Evolutionary conservation across 1,140 invertebrate species (phyloP), one percentile per base, ranked within the genome.

Genomic region (Samia ricini): DNA sequence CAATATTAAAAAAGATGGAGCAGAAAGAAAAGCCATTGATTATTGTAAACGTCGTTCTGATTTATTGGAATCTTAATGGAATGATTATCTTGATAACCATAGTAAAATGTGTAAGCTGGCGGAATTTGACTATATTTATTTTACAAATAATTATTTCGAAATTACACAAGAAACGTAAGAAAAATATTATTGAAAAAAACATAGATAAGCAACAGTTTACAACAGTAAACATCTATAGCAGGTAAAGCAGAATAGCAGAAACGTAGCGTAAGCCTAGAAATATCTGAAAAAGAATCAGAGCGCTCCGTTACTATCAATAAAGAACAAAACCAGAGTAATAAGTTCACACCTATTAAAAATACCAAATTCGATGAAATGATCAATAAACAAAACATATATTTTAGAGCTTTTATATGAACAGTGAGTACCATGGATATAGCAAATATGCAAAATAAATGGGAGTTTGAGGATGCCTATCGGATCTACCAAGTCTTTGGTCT

Each of bases 391-490:
- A 19, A 22, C 21, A 42, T n/a, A 15, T 52, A 63, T 52, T 56
- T 63, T 26, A 57, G 52, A 23, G 54, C 61, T 22, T 56, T 57
- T 42, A 22, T 19, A 18, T 21, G 55, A 36, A 49, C 61, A 7
- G 20, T 51, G 18, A 15, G n/a, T n/a, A 51, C 22, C 42, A 63
- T 63, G 15, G 23, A 63, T 19, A 20, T 63, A 8, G 49, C 57
- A 5, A 8, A 12, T n/a, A 56, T 63, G 29, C 48, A 22, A 29
- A 56, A 58, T 12, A 63, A 57, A 26, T 63, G 61, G 55, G 61
- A 63, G 15, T 57, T 58, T 19, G 56, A 63, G 19, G 61, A 63
- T 29, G 42, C 24, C 20, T 63, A 12, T 48, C 24, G 21, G 50
- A n/a, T 12, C 15, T 63, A 8, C n/a, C 51, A 19, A 4, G 2